These are phyloP conservation scores for Dolichomitus sp. DNA, from an alignment of 2,888 invertebrate genomes.

Conservation along the genomic window DNA sequence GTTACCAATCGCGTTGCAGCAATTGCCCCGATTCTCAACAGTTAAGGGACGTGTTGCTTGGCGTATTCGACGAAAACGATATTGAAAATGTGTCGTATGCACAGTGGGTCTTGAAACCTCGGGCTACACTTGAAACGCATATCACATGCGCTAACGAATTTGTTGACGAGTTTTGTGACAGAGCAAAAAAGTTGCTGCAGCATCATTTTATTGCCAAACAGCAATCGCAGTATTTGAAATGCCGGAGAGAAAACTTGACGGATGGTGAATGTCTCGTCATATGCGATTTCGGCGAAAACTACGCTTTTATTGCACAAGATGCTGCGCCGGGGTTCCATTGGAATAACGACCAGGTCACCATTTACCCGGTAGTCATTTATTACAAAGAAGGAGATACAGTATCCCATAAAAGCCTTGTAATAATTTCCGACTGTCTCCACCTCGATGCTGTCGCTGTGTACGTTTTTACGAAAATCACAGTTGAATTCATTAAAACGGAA, in stretches of 20 bases:
- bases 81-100: slow-evolving; percentile 34
- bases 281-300: slow-evolving; percentile 8
- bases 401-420: not conserved
- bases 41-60: not conserved
- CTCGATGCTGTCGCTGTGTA: not conserved
- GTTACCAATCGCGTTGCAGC: slow-evolving; percentile 35
- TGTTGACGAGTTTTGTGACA: slow-evolving; percentile 37
- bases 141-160: slow-evolving; percentile 43
- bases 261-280: not conserved
- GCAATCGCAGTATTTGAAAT: slow-evolving; percentile 36
- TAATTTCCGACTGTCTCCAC: not conserved
- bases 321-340: not conserved
- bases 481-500: not conserved
- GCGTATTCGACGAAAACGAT: slow-evolving; percentile 35
- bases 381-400: too few species aligned
- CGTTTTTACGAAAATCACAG: not conserved
- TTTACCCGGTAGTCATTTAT: not conserved
- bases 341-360: slow-evolving; percentile 11
- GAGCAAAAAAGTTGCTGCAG: slow-evolving; percentile 38
- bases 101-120: slow-evolving; percentile 60
- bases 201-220: slow-evolving; percentile 56
- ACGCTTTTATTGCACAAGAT: not conserved
- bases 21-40: slow-evolving; percentile 25
- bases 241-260: not conserved
- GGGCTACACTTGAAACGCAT: slow-evolving; percentile 43